These are phyloP conservation scores for Psephotus haematonotus DNA, from an alignment of 2,113 vertebrate species.

Conservation along the genomic window DNA sequence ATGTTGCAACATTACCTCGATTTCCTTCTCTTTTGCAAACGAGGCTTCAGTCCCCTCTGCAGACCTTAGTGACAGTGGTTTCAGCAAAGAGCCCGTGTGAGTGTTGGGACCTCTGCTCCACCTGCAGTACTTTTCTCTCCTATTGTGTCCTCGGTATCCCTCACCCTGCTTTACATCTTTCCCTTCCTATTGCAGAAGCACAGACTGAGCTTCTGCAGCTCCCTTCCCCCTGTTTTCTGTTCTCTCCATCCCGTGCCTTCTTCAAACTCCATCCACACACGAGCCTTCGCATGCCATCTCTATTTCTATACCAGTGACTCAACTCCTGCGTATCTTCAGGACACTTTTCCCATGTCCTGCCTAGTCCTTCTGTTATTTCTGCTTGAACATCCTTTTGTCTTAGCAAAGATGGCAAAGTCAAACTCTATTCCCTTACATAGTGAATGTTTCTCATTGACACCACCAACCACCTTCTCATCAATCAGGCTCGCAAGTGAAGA, in stretches of 20 bases:
- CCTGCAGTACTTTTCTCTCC: background rate
- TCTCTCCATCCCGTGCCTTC: background rate
- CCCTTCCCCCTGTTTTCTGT: background rate
- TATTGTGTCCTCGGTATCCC: accelerated
- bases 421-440: background rate
- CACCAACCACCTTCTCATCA: background rate
- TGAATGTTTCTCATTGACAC: background rate
- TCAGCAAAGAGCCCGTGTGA: background rate
- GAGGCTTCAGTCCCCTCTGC: background rate
- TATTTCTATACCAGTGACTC: background rate
- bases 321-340: background rate
- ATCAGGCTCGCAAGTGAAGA: background rate
- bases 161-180: background rate
- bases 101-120: background rate
- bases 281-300: background rate
- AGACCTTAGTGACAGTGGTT: background rate
- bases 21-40: background rate
- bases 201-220: background rate
- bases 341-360: background rate
- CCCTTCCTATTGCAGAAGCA: background rate
- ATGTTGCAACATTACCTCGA: background rate
- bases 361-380: background rate
- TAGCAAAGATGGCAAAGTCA: background rate
- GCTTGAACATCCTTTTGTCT: background rate
- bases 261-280: background rate